A percentile compares a stretch with the other conserved stretches of the same genome.
phyloP scores from a whole-genome alignment of 2,797 vertebrate species.

The Dipus sagitta region DNA sequence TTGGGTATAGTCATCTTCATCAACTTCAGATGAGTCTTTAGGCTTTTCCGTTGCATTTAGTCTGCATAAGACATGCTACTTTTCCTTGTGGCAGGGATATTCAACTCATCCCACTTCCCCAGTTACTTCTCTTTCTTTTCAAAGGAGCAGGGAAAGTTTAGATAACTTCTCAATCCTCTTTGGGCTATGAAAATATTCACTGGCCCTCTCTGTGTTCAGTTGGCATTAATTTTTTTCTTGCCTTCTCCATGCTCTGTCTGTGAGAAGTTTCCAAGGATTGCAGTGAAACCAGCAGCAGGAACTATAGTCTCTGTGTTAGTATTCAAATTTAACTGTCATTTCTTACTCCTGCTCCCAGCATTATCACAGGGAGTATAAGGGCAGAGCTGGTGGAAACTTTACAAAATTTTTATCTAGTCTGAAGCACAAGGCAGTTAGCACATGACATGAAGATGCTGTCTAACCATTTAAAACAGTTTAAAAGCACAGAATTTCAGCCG shows the following conservation, averaged over 20 bases:
- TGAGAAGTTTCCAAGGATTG: neutral
- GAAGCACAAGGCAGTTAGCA: neutral
- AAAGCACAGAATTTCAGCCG: neutral
- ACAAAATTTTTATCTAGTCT: neutral
- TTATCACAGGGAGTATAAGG: neutral
- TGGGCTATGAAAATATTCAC: neutral
- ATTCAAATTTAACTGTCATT: neutral
- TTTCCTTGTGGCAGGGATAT: neutral
- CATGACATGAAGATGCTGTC: neutral
- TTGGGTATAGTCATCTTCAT: accelerated
- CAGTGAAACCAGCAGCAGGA: neutral
- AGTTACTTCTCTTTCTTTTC: neutral
- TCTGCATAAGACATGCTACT: neutral
- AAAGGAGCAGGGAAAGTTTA: neutral
- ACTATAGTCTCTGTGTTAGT: neutral
- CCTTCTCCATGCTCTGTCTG: neutral
- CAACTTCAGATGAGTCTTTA: neutral
- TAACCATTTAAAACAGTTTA: neutral
- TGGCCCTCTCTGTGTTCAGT: neutral
- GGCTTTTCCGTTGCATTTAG: neutral
- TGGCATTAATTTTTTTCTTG: neutral
- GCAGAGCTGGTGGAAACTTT: neutral
- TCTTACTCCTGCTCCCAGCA: neutral
- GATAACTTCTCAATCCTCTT: neutral
- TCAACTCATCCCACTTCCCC: no score